Evolutionary conservation across 2,797 vertebrate genomes (phyloP).

Genomic region (Falco cherrug): DNA sequence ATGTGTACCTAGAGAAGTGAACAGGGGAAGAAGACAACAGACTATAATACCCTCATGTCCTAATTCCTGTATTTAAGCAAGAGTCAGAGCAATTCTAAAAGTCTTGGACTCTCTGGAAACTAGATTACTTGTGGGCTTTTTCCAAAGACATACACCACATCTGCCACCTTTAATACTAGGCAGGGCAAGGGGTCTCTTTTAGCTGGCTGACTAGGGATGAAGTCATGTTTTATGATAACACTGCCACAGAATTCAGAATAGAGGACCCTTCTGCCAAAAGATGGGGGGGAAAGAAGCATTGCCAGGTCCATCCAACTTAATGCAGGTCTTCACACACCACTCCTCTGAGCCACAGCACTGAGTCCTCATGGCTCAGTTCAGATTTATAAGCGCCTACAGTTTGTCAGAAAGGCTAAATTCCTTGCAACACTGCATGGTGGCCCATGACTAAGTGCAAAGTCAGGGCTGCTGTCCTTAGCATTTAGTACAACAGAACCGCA

Average conservation of each 20-base stretch:
- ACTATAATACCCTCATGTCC: background rate
- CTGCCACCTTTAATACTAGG: background rate
- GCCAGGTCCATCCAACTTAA: background rate
- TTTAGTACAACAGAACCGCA: background rate
- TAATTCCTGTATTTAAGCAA: background rate
- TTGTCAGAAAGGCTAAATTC: background rate
- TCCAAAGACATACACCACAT: background rate
- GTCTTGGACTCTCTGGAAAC: background rate
- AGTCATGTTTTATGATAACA: accelerated
- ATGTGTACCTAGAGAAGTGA: background rate
- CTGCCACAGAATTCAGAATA: background rate
- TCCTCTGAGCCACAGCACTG: background rate
- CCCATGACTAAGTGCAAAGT: background rate
- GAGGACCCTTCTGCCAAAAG: background rate
- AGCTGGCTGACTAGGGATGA: background rate
- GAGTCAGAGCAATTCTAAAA: background rate
- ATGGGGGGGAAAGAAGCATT: background rate
- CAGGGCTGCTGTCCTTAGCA: background rate
- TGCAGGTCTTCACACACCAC: background rate
- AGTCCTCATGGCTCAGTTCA: background rate
- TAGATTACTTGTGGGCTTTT: background rate
- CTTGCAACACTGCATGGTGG: background rate
- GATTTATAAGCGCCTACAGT: background rate
- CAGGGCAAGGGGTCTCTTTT: background rate
- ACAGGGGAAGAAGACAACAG: background rate